Conservation (phyloP, 2,113 vertebrate species). For the Hypomesus transpacificus region DNA sequence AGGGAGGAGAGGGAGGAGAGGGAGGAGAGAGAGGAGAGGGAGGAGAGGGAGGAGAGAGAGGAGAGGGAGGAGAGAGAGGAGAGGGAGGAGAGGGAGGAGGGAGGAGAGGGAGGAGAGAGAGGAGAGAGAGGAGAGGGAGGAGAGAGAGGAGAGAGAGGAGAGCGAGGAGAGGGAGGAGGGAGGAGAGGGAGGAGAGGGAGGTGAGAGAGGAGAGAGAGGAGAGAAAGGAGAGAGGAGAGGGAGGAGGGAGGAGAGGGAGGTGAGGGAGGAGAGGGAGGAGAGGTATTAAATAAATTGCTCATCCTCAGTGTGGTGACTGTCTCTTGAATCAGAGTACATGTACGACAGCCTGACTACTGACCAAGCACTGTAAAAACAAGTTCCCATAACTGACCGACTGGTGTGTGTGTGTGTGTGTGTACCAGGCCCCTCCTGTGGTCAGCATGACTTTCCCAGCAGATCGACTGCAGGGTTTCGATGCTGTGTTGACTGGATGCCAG, state of each 20-base stretch:
- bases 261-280: not conserved
- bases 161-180: too few relatives aligned
- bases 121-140: not conserved
- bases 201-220: too few relatives aligned
- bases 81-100: too few relatives aligned
- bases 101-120: too few relatives aligned
- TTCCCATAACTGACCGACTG: not conserved
- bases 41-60: not conserved
- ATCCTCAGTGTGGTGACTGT: too few relatives aligned
- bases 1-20: too few relatives aligned
- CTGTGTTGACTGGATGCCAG: not conserved
- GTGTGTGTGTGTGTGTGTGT: slow-evolving; percentile 23
- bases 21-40: not conserved
- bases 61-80: not conserved
- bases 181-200: too few relatives aligned
- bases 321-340: too few relatives aligned
- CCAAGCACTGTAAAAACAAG: not conserved
- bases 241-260: not conserved
- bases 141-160: not conserved
- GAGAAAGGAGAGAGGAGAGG: too few relatives aligned
- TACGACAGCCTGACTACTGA: too few relatives aligned
- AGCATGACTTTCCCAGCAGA: slow-evolving; percentile 10
- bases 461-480: slow-evolving; percentile 15
- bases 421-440: not conserved
- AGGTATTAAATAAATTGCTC: not conserved